Conservation (phyloP, 2,113 vertebrate genomes). For the Meles meles region DNA sequence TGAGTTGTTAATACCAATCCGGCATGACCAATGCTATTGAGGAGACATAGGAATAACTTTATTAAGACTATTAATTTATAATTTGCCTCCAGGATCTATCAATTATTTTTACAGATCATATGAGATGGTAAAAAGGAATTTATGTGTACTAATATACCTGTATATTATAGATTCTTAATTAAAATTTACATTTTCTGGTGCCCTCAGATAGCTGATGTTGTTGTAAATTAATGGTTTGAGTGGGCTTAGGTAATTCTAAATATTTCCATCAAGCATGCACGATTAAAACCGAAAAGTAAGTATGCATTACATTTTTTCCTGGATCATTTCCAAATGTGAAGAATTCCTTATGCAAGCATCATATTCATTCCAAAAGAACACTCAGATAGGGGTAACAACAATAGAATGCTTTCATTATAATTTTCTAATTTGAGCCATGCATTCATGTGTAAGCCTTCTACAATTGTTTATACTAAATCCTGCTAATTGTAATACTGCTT, state of each 20-base stretch:
- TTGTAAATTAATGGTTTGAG: neutral
- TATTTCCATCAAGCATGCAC: neutral
- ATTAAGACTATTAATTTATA: neutral
- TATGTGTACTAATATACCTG: neutral
- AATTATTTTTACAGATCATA: neutral
- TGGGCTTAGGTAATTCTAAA: neutral
- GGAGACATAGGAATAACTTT: neutral
- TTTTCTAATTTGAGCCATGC: neutral
- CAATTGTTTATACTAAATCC: neutral
- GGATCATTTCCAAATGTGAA: neutral
- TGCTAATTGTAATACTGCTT: neutral
- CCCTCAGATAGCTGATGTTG: neutral
- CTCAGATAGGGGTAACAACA: neutral
- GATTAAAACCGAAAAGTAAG: neutral
- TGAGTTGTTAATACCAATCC: neutral
- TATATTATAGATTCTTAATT: neutral
- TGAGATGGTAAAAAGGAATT: neutral
- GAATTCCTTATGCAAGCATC: neutral
- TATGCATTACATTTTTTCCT: neutral
- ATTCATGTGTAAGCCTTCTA: neutral
- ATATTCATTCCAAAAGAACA: neutral
- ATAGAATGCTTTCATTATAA: neutral
- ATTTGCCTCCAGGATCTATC: neutral
- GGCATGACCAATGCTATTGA: neutral
- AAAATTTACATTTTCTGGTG: neutral